Percentiles rank a stretch among this genome's conserved stretches.
phyloP scores from a whole-genome alignment of 2,797 vertebrate species.

The Pangasius macronema region DNA sequence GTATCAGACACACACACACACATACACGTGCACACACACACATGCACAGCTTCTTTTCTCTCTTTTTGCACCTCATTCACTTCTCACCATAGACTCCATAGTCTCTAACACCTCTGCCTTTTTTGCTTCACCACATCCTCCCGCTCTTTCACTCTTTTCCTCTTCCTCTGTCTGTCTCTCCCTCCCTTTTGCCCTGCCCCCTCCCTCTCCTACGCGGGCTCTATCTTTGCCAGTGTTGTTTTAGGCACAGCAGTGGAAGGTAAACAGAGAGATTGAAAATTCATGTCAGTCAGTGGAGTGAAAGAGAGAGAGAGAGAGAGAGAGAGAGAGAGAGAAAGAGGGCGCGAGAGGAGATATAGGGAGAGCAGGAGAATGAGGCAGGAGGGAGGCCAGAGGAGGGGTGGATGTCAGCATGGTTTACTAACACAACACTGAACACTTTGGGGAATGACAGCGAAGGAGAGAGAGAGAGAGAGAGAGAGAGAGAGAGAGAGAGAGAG shows the following conservation, averaged over 20 bases:
- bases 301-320: constrained; percentile 65
- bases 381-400: constrained; percentile 37
- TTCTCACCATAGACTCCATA: constrained; percentile 25
- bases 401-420: constrained; percentile 51
- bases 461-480: not conserved
- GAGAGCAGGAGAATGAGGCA: constrained; percentile 13
- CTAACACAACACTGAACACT: constrained; percentile 55
- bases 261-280: constrained; percentile 85
- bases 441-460: constrained; percentile 36
- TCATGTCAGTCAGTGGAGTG: constrained; percentile 80
- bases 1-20: not conserved
- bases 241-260: constrained; percentile 82
- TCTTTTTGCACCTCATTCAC: constrained; percentile 67
- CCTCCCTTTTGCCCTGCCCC: constrained; percentile 51
- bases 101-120: constrained; percentile 43
- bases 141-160: constrained; percentile 40
- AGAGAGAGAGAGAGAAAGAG: constrained; percentile 60
- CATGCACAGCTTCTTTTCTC: constrained; percentile 60
- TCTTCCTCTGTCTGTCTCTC: constrained; percentile 16
- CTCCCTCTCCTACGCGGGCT: constrained; percentile 50
- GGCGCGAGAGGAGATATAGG: constrained; percentile 54
- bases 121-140: constrained; percentile 18
- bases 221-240: constrained; percentile 74
- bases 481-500: not conserved
- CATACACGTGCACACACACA: constrained; percentile 10